A percentile compares a stretch with the other conserved stretches of the same genome.
phyloP scores from a whole-genome alignment of 2,797 vertebrate genomes.

The Hydrophis major region DNA sequence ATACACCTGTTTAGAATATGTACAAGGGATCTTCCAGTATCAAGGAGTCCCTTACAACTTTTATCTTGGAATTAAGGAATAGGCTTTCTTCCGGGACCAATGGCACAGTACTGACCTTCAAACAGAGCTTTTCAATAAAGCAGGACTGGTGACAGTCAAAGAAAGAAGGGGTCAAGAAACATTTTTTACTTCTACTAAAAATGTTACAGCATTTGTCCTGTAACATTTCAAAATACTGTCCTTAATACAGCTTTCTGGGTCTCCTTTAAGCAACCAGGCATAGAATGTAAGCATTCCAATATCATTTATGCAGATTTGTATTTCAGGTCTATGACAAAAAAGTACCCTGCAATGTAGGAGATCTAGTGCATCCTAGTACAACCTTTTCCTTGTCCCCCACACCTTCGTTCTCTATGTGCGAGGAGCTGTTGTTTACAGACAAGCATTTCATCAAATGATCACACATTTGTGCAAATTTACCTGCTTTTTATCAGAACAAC shows the following conservation, averaged over 20 bases:
- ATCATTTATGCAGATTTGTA: background rate
- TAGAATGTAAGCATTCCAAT: background rate
- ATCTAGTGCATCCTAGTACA: background rate
- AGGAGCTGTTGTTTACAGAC: background rate
- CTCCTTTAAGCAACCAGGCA: background rate
- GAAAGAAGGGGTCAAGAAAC: background rate
- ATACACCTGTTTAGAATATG: background rate
- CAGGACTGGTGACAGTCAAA: background rate
- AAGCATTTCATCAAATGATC: background rate
- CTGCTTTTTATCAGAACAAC: background rate
- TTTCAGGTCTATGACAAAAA: background rate
- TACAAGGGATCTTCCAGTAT: background rate
- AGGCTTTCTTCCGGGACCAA: background rate
- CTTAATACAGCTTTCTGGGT: background rate
- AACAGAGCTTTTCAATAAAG: background rate
- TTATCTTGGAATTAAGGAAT: background rate
- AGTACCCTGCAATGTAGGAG: background rate
- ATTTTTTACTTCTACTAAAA: background rate
- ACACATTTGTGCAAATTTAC: background rate
- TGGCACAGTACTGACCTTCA: background rate
- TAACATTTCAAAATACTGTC: background rate
- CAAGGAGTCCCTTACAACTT: background rate
- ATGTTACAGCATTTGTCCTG: background rate
- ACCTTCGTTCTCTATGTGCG: background rate
- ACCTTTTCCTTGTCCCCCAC: background rate